Base-by-base conservation (phyloP, 2,888 invertebrate genomes). In the Epicampocera succincta region DNA sequence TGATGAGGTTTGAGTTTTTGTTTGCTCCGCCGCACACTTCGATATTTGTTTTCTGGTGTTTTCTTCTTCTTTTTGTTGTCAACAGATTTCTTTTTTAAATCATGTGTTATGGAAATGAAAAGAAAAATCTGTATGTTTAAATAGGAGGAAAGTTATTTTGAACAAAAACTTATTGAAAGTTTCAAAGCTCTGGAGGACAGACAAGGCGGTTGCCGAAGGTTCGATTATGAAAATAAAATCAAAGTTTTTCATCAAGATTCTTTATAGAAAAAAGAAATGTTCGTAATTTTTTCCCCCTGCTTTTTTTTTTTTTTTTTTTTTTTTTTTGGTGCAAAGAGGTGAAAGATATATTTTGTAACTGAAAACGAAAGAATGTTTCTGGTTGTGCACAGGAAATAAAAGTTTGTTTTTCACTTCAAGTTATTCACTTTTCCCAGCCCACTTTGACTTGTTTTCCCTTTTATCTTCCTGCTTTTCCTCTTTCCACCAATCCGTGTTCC, bases 331-430 rank as follows among this genome's bases (percentile, higher is more conserved):
- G 42, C n/a, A 42, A 42, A 42, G 6, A 42, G n/a, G 25, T 25
- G 25, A 25, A n/a, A 0, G 13, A 2, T 13, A 5, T 42, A 1
- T 1, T 42, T 42, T 42, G 13, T 40, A 2, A 3, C 9, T 5
- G 5, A 42, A 42, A 6, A n/a, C 3, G n/a, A 42, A 42, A n/a
- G 42, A n/a, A 33, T 54, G 44, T 15, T 54, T 38, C 52, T 46
- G 13, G 46, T 46, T 54, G 25, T 54, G 68, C 76, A 61, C 44
- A 52, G 76, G 76, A 63, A 61, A 61, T 69, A 44, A 69, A 76
- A 69, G 61, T 69, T 76, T 52, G 46, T 58, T 65, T 74, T 74
- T 74, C 5, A 63, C 46, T 74, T 74, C 46, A 29, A 44, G 42
- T 72, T 61, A 8, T 33, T 54, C 44, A 38, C 50, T 15, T 46